These are phyloP conservation scores for Talpa occidentalis DNA, from an alignment of 2,113 vertebrate genomes.

Conservation along the genomic window DNA sequence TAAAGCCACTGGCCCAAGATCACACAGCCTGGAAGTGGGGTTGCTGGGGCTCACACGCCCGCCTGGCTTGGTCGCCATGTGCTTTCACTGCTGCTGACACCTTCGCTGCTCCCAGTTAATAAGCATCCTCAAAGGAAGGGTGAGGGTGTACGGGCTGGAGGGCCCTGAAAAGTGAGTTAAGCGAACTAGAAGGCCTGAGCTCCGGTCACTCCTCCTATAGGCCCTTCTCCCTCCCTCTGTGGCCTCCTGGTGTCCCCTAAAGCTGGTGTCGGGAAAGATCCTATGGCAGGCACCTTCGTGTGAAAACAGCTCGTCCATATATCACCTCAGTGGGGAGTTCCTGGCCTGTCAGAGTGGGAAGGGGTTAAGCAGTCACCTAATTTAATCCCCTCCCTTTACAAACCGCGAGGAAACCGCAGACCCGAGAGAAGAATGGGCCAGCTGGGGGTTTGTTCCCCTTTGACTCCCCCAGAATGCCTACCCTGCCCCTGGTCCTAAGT, in stretches of 20 bases:
- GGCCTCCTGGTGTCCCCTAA: background rate
- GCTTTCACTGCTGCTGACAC: background rate
- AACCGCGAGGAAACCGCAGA: constrained; percentile 40
- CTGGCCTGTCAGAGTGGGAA: constrained; percentile 45
- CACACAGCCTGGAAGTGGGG: background rate
- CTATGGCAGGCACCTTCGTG: too few relatives aligned
- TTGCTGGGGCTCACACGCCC: background rate
- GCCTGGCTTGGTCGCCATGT: background rate
- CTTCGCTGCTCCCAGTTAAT: background rate
- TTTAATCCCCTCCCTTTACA: constrained; percentile 56
- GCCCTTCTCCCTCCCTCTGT: background rate
- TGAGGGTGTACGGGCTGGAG: background rate
- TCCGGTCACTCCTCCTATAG: background rate
- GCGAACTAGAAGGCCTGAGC: constrained; percentile 23
- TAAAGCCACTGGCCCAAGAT: background rate
- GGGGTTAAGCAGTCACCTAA: constrained; percentile 48
- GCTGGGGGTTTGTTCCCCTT: background rate
- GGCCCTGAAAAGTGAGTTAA: background rate
- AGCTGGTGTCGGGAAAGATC: background rate
- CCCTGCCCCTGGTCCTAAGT: constrained; percentile 44
- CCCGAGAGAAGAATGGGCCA: constrained; percentile 60
- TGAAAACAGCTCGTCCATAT: constrained; percentile 16
- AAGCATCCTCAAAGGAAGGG: background rate
- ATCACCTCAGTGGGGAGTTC: constrained; percentile 9
- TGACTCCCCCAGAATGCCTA: constrained; percentile 56